These are phyloP conservation scores for Hypomecis punctinalis DNA, from an alignment of 2,888 invertebrate genomes.

Conservation along the genomic window DNA sequence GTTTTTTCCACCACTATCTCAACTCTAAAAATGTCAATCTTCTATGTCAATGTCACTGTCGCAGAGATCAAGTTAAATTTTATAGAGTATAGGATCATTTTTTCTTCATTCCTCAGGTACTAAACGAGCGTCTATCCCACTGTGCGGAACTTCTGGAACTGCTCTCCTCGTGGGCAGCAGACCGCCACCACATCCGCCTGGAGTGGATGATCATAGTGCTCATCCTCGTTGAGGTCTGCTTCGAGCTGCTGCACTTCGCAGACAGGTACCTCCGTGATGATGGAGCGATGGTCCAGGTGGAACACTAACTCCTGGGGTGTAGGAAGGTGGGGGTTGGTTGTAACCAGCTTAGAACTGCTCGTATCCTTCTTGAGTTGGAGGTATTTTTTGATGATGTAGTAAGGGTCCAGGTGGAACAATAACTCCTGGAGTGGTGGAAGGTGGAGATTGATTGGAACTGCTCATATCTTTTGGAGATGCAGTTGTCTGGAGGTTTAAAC, in stretches of 20 bases:
- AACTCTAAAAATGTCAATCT: too few relatives aligned
- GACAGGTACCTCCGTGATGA: constrained; percentile 81
- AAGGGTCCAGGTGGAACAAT: not conserved
- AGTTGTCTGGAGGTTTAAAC: too few relatives aligned
- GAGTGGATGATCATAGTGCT: constrained; percentile 99
- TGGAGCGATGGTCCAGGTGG: not conserved
- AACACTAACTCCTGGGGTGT: not conserved
- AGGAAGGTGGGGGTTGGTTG: not conserved
- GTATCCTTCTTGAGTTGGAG: not conserved
- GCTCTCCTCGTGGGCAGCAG: constrained; percentile 94
- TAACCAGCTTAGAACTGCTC: constrained; percentile 10
- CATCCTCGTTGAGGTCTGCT: constrained; percentile 97
- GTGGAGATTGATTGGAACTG: not conserved
- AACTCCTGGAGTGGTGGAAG: not conserved
- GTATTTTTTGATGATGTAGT: too few relatives aligned
- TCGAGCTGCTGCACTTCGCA: constrained; percentile 91
- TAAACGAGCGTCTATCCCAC: constrained; percentile 97
- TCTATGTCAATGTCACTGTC: too few relatives aligned
- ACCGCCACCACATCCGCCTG: constrained; percentile 95
- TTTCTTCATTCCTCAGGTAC: constrained; percentile 85
- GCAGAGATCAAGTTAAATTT: too few relatives aligned
- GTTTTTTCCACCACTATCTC: too few relatives aligned
- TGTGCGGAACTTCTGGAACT: constrained; percentile 97
- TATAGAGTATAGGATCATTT: too few relatives aligned
- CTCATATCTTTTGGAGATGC: not conserved